Base-by-base conservation (phyloP, 2,797 vertebrate species). In the Manis pentadactyla region DNA sequence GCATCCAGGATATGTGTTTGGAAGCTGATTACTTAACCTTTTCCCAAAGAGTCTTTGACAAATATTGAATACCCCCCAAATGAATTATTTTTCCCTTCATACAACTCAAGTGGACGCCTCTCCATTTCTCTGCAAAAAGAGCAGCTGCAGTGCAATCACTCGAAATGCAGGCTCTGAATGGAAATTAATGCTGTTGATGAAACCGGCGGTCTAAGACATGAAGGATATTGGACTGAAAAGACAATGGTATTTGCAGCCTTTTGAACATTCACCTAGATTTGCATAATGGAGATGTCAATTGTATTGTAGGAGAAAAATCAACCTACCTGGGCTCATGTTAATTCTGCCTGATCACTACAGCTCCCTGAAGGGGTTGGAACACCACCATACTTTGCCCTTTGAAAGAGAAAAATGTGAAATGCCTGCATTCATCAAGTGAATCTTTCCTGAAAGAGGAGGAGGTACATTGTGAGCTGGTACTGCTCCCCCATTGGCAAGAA, bases 241-340 rank as follows among this genome's bases (percentile, higher is more conserved):
- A 95, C 94, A 85, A 57, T 83, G 90, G 73, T 37, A 73, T 96
- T 89, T 92, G 96, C 94, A 92, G 96, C 90, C 63, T 29, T 94
- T 95, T 93, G 88, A 97, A 79, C 68, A 59, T 82, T 49, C 4
- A 2, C 34, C 64, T 83, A 37, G 63, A 79, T 92, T 95, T 96
- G 85, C 97, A 95, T 97, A 95, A 93, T 94, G 90, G 85, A 96
- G 96, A 95, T 95, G 87, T 93, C 97, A 95, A 4, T 88, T 90
- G 92, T 87, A 49, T 78, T 92, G 85, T 87, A 55, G 59, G 68
- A 96, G 92, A 95, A 92, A 96, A 93, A 95, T 75, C 97, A 94
- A 4, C 68, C 88, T 93, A 90, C 92, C 92, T 95, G 87, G 71
- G 78, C 39, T 88, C 51, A 3, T 39, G 31, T 82, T 66, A 95